Evolutionary conservation across 2,797 vertebrate species (phyloP), one percentile per base, ranked within the genome.

Genomic region (Picus viridis): DNA sequence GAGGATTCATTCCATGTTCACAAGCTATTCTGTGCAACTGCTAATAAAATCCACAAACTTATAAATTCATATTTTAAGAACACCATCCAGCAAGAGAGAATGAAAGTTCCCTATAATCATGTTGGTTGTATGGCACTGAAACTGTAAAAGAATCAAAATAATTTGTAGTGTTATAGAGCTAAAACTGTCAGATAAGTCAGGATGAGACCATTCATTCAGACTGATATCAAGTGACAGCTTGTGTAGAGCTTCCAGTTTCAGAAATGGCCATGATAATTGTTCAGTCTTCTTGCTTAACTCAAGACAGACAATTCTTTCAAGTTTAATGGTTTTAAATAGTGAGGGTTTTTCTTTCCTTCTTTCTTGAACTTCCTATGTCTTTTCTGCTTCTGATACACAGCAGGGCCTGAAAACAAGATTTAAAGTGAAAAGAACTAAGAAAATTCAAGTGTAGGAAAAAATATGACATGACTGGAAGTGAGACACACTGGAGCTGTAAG

Each of bases 1-100:
- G 41, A 87, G 29, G 22, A 8, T 32, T 77, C 27, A 65, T 12
- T 41, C n/a, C 27, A 15, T 18, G 1, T 47, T 87, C 72, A 85
- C 30, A 76, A 83, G 6, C 15, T 81, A 10, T 71, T 74, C 51
- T 39, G 10, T 56, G 22, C 6, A 18, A 30, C 34, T 83, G 62
- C 16, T 59, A 72, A 69, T 59, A 94, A 87, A 87, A 92, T 32
- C 22, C 32, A 41, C 24, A 24, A 85, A 77, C 47, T 56, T 79
- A 51, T 32, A 72, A 64, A 86, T 80, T 49, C 41, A 27, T 81
- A 65, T 83, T 93, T 92, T 81, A 87, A 73, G 32, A 70, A 4
- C 30, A 68, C 12, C 51, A 61, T 84, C 49, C 43, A 76, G 54
- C 15, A 90, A 83, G 45, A 41, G 9, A 57, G 19, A 90, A 92